Evolutionary conservation across 2,113 vertebrate species (phyloP).

Genomic region (Lates calcarifer): DNA sequence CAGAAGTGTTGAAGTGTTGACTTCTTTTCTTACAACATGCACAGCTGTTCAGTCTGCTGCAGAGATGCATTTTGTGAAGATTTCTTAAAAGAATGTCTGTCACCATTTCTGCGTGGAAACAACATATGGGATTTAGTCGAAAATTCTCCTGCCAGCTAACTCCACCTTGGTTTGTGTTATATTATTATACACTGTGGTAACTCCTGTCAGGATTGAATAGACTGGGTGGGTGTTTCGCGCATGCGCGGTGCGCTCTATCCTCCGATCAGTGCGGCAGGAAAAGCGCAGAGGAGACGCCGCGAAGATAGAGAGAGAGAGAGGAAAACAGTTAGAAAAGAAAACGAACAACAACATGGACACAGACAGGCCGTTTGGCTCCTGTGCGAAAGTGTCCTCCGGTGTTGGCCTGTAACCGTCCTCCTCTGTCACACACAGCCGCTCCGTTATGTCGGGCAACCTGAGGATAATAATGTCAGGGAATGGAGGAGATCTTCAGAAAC

Average conservation of each 20-base stretch:
- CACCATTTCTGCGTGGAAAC: conserved; percentile 19
- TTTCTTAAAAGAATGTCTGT: no score
- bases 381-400: conserved; percentile 1
- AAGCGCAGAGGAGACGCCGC: conserved; percentile 84
- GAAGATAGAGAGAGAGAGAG: conserved; percentile 47
- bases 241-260: conserved; percentile 81
- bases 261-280: conserved; percentile 88
- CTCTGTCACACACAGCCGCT: conserved; percentile 43
- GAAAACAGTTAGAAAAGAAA: conserved; percentile 53
- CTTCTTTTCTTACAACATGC: neutral
- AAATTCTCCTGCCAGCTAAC: conserved; percentile 6
- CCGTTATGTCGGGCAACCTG: conserved; percentile 54
- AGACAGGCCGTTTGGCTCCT: neutral
- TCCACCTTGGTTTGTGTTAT: conserved; percentile 45
- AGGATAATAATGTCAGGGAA: conserved; percentile 72
- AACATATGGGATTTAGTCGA: conserved; percentile 30
- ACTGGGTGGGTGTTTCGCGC: conserved; percentile 83
- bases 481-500: conserved; percentile 70
- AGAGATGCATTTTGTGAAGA: neutral
- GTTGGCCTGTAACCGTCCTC: conserved; percentile 24
- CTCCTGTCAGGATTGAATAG: conserved; percentile 53
- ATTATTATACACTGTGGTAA: conserved; percentile 9
- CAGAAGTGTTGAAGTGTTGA: neutral
- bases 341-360: conserved; percentile 62
- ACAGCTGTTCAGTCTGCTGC: neutral